Evolutionary conservation across 2,888 invertebrate species (phyloP), one percentile per base, ranked within the genome.

Genomic region (Caenorhabditis imperialis): DNA sequence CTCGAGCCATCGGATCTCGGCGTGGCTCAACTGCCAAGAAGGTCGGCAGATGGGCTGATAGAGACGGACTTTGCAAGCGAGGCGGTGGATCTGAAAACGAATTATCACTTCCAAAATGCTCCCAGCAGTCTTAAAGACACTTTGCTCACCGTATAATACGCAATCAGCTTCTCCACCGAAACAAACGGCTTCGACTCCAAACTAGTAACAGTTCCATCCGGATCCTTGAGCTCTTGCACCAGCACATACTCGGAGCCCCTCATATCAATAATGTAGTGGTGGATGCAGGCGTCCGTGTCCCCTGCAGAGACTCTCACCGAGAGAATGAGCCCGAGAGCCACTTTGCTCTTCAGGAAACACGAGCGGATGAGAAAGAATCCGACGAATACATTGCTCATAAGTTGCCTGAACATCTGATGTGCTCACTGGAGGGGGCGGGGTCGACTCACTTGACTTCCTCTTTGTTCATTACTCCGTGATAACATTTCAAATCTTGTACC

Each of bases 61-160:
- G 25, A 73, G 20, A 3, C 73, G 60, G 27, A 73, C 51, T 22
- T 67, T 67, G 30, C 65, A 65, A 0, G 73, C 65, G 16, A 73
- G 65, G 6, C 73, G 65, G 27, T 73, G 73, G 7, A 55, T 47
- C 45, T 55, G 40, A 5, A 35, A 45, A 51, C 7, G 6, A 18
- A 5, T 7, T 18, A 16, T 40, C 14, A 16, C 5, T n/a, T 14
- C 6, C 5, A 40, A 40, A 6, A 18, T 6, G 5, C 8, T 40
- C 7, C 18, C 18, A n/a, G n/a, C n/a, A n/a, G n/a, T n/a, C n/a
- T n/a, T n/a, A n/a, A n/a, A n/a, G n/a, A n/a, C n/a, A n/a, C n/a
- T n/a, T n/a, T 3, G 20, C 20, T 14, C 10, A 60, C 58, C 18
- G 22, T 38, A 23, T 45, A 72, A 47, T 63, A 40, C 14, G 30